These are phyloP conservation scores for Drosophila siamana DNA, from an alignment of 2,888 invertebrate species.

Conservation along the genomic window DNA sequence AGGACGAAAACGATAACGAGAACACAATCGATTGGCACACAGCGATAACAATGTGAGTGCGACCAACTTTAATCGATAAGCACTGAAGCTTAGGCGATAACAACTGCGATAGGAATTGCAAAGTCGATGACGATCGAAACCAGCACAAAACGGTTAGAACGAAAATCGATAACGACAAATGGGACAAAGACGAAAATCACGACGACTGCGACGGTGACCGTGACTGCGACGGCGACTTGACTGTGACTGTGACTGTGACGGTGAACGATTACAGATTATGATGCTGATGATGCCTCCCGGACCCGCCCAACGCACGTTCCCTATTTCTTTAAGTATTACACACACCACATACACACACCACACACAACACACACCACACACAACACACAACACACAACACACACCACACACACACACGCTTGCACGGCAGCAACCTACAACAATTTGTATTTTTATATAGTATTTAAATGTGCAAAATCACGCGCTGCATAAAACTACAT, in stretches of 20 bases:
- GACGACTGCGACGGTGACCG: neutral
- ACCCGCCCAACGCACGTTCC: slow-evolving; percentile 52
- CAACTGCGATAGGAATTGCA: neutral
- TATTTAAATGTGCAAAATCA: slow-evolving; percentile 63
- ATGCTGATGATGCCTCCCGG: slow-evolving; percentile 25
- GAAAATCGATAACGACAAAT: neutral
- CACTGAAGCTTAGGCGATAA: neutral
- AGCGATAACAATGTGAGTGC: neutral
- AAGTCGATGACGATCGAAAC: neutral
- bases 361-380: slow-evolving; percentile 14
- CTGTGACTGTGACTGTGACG: slow-evolving; percentile 9
- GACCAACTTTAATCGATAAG: neutral
- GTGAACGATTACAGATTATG: neutral
- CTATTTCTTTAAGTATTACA: slow-evolving; percentile 60
- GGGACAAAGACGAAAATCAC: neutral
- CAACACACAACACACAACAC: slow-evolving; percentile 26
- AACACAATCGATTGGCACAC: neutral
- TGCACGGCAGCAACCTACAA: slow-evolving; percentile 51
- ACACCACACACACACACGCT: slow-evolving; percentile 19
- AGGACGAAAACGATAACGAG: neutral
- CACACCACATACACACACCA: slow-evolving; percentile 20
- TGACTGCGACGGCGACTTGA: neutral
- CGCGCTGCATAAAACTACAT: slow-evolving; percentile 48
- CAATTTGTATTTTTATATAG: slow-evolving; percentile 78
- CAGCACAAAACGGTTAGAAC: neutral